These are phyloP conservation scores for Galeopsomyia nigrocyanea DNA, from an alignment of 2,888 invertebrate species.

Conservation along the genomic window DNA sequence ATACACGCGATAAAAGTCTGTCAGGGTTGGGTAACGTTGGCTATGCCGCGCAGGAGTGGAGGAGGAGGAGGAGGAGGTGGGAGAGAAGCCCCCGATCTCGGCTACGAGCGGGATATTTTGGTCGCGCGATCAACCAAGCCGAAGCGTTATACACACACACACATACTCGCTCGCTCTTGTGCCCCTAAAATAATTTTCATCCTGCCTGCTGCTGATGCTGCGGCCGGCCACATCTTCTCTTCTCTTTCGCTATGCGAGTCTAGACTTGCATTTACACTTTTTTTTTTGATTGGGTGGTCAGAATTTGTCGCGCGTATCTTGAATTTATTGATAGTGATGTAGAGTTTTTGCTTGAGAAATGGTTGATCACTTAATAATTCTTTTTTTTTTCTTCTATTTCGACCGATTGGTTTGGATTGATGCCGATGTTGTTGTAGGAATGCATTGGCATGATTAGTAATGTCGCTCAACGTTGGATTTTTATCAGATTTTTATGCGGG, in stretches of 20 bases:
- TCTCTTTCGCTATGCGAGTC: not conserved
- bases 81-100: slow-evolving; percentile 29
- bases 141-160: not conserved
- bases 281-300: not conserved
- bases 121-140: slow-evolving; percentile 14
- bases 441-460: too few species aligned
- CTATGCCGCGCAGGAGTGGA: not conserved
- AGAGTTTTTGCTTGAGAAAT: too few species aligned
- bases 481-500: too few species aligned
- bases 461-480: too few species aligned
- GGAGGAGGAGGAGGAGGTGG: slow-evolving; percentile 22
- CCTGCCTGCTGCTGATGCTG: slow-evolving; percentile 22
- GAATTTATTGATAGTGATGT: too few species aligned
- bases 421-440: too few species aligned
- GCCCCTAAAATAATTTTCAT: slow-evolving; percentile 48
- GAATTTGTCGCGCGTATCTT: too few species aligned
- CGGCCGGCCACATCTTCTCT: not conserved
- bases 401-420: too few species aligned
- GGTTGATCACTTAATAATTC: too few species aligned
- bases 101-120: slow-evolving; percentile 38
- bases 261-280: not conserved
- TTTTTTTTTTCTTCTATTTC: too few species aligned
- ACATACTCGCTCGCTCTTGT: not conserved
- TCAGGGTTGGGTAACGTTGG: too few species aligned
- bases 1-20: slow-evolving; percentile 5